Conservation (phyloP, 2,797 vertebrate species). For the Mycteria americana region DNA sequence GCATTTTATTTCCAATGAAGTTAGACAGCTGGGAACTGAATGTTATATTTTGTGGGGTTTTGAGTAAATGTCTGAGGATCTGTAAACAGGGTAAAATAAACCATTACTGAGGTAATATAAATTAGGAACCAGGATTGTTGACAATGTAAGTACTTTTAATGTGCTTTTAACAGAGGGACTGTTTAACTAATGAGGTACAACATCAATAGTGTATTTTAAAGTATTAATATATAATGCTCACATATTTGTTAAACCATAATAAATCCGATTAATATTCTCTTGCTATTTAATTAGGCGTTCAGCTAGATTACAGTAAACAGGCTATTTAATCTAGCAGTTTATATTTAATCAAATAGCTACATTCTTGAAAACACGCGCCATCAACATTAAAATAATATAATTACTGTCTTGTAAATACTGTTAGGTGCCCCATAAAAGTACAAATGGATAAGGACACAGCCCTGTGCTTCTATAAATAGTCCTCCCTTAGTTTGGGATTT, state of each 20-base stretch:
- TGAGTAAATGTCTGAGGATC: background rate
- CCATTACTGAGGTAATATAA: background rate
- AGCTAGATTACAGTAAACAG: background rate
- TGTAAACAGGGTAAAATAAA: background rate
- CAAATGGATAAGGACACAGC: background rate
- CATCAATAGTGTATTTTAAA: background rate
- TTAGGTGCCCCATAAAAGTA: background rate
- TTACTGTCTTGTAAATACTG: background rate
- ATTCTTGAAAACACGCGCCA: conserved; percentile 1
- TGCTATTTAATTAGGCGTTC: conserved; percentile 34
- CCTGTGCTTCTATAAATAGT: background rate
- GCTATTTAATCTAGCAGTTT: background rate
- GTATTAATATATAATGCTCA: background rate
- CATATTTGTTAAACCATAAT: conserved; percentile 1
- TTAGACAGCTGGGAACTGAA: background rate
- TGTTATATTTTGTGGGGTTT: background rate
- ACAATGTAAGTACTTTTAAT: background rate
- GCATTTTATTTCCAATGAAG: background rate
- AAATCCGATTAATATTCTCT: background rate
- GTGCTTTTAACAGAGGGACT: background rate
- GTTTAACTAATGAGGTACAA: conserved; percentile 18
- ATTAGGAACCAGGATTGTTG: background rate
- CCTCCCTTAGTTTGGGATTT: background rate
- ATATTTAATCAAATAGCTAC: background rate
- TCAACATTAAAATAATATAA: background rate